These are phyloP conservation scores for Amphiura filiformis DNA, from an alignment of 35 echinoderm and acorn worm species.

Conservation along the genomic window DNA sequence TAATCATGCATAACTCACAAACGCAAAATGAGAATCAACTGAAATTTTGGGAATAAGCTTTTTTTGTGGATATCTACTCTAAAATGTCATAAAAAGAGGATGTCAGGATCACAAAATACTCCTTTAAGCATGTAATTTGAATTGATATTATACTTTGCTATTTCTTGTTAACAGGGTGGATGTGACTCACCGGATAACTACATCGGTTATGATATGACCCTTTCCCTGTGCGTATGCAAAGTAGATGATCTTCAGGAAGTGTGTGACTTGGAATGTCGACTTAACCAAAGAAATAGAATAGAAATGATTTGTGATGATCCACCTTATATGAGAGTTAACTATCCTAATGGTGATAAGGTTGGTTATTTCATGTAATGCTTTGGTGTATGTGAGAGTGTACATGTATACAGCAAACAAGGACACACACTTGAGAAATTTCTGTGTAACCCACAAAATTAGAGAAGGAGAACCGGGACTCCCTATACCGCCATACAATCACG, in stretches of 20 bases:
- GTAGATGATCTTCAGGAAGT: conserved; percentile 73
- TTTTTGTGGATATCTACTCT: not conserved
- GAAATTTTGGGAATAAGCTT: not conserved
- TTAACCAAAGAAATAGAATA: conserved; percentile 78
- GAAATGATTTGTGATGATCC: conserved; percentile 78
- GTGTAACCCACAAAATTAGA: not conserved
- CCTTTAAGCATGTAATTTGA: not conserved
- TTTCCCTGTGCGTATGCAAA: conserved; percentile 66
- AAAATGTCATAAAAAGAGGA: too few relatives aligned
- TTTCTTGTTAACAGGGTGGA: not conserved
- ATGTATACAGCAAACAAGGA: too few relatives aligned
- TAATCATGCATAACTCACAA: too few relatives aligned
- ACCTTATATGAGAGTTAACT: conserved; percentile 39
- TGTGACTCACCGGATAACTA: conserved; percentile 26
- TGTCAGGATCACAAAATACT: not conserved
- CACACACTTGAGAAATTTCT: not conserved
- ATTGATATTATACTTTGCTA: not conserved
- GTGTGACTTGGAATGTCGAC: conserved; percentile 85
- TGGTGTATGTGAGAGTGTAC: too few relatives aligned
- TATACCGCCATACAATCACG: too few relatives aligned
- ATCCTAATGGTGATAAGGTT: conserved; percentile 35
- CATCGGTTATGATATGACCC: conserved; percentile 52
- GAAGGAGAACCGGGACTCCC: too few relatives aligned
- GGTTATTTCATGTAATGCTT: not conserved
- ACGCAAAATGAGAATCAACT: too few relatives aligned